Evolutionary conservation across 2,888 invertebrate species (phyloP).

Genomic region (Mythimna lalbum): DNA sequence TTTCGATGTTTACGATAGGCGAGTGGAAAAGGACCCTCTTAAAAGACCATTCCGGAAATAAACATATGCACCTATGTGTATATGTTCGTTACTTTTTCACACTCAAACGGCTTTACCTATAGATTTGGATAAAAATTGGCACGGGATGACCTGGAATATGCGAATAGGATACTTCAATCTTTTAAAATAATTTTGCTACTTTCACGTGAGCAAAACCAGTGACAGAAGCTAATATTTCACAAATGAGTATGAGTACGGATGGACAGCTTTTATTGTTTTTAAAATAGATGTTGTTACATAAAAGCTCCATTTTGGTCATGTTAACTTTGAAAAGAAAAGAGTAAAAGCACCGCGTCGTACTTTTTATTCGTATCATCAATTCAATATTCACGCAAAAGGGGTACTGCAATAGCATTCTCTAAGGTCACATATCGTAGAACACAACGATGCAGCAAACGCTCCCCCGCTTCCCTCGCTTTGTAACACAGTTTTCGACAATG

Average conservation of each 20-base stretch:
- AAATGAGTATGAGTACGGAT: not conserved
- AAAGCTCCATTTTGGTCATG: constrained; percentile 1
- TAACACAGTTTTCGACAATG: constrained; percentile 56
- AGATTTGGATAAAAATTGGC: too few relatives aligned
- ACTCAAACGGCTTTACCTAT: too few relatives aligned
- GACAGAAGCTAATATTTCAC: too few relatives aligned
- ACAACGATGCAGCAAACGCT: constrained; percentile 42
- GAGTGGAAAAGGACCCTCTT: too few relatives aligned
- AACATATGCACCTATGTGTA: too few relatives aligned
- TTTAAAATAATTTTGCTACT: too few relatives aligned
- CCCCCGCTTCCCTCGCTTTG: constrained; percentile 38
- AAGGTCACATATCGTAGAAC: constrained; percentile 46
- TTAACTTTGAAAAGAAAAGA: not conserved
- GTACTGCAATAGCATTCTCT: constrained; percentile 34
- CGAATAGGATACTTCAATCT: too few relatives aligned
- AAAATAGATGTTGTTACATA: not conserved
- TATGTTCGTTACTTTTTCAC: too few relatives aligned
- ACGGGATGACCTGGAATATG: too few relatives aligned
- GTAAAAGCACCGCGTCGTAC: constrained; percentile 14
- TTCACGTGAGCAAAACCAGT: too few relatives aligned
- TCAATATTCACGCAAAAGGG: constrained; percentile 36
- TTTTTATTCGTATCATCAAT: constrained; percentile 35
- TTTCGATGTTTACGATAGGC: too few relatives aligned
- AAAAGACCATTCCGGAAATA: too few relatives aligned
- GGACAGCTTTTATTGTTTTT: not conserved